A percentile compares a stretch with the other conserved stretches of the same genome.
These are phyloP conservation scores for Leptura quadrifasciata DNA, from an alignment of 2,888 invertebrate genomes.

Conservation along the genomic window DNA sequence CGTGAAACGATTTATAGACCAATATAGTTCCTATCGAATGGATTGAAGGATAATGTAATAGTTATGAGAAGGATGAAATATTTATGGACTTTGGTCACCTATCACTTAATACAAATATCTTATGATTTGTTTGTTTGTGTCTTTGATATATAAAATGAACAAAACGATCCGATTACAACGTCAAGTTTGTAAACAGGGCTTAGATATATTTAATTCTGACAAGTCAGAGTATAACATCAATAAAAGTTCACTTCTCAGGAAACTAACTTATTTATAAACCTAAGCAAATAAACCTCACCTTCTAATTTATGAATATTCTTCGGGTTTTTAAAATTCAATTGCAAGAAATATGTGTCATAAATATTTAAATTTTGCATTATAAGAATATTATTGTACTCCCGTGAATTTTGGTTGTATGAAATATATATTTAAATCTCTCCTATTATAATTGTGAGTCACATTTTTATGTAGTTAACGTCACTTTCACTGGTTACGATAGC, in stretches of 20 bases:
- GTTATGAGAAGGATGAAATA: constrained; percentile 67
- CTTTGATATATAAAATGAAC: not conserved
- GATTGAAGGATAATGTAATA: constrained; percentile 68
- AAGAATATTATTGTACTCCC: not conserved
- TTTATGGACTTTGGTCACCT: constrained; percentile 61
- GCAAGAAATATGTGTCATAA: too few species aligned
- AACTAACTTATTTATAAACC: too few species aligned
- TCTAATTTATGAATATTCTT: too few species aligned
- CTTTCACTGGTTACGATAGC: constrained; percentile 29
- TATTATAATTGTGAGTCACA: constrained; percentile 10
- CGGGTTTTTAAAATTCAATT: too few species aligned
- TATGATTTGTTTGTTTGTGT: constrained; percentile 45
- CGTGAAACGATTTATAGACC: constrained; percentile 66
- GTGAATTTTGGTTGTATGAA: not conserved
- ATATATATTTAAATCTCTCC: not conserved
- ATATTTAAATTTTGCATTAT: not conserved
- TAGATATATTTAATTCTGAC: not conserved
- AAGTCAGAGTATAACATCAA: not conserved
- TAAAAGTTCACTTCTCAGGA: too few species aligned
- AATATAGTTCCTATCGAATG: constrained; percentile 66
- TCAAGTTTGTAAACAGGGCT: not conserved
- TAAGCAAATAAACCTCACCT: too few species aligned
- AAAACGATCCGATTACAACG: not conserved
- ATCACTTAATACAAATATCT: constrained; percentile 55
- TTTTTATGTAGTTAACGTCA: constrained; percentile 27